Percentiles rank a stretch among this genome's conserved stretches.
These are phyloP conservation scores for Hirundichthys speculiger DNA, from an alignment of 2,113 vertebrate species.

Conservation along the genomic window DNA sequence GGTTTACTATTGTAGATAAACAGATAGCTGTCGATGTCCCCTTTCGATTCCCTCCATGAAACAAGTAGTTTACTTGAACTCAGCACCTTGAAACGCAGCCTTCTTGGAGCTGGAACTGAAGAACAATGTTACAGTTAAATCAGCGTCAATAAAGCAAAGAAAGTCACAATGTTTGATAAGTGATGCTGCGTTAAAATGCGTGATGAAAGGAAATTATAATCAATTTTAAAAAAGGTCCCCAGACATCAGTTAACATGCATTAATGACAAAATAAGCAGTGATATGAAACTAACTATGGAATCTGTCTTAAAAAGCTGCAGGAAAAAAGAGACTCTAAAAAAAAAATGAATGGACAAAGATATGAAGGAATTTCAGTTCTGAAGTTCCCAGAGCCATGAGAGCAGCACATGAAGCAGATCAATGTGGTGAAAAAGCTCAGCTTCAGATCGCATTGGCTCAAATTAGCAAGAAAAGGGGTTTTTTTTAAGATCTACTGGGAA, in stretches of 20 bases:
- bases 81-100: constrained; percentile 80
- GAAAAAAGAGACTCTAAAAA: neutral
- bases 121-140: constrained; percentile 47
- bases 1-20: constrained; percentile 76
- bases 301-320: neutral
- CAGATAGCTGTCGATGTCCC: constrained; percentile 80
- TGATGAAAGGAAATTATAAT: constrained; percentile 3
- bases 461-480: too few relatives aligned
- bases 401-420: neutral
- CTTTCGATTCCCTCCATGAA: constrained; percentile 82
- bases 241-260: constrained; percentile 17
- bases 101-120: constrained; percentile 77
- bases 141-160: neutral
- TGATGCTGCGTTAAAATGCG: too few relatives aligned
- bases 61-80: constrained; percentile 72
- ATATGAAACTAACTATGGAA: neutral
- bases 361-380: constrained; percentile 11
- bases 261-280: constrained; percentile 3
- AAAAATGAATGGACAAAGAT: constrained; percentile 5
- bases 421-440: too few relatives aligned
- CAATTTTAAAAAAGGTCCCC: constrained; percentile 20
- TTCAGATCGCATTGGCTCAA: too few relatives aligned
- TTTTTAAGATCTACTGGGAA: too few relatives aligned
- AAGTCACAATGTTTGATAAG: neutral
- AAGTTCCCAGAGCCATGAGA: constrained; percentile 15